Conservation (phyloP, 2,888 invertebrate species). For the Chaitophorus viminalis region DNA sequence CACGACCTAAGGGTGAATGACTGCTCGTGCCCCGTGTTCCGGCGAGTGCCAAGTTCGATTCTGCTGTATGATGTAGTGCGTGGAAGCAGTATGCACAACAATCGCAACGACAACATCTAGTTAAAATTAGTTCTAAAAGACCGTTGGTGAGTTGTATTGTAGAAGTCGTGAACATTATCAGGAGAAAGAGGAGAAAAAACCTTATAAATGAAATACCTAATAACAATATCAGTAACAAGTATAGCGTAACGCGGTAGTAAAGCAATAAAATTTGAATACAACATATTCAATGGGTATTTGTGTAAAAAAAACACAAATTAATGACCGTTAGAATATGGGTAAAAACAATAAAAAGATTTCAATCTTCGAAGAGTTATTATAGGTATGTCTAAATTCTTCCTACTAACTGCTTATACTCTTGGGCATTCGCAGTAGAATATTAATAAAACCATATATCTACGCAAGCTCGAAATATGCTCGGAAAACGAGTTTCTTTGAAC, state of each 20-base stretch:
- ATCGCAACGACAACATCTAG: slow-evolving; percentile 10
- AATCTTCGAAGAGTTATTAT: background rate
- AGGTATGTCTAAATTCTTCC: background rate
- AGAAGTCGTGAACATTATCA: slow-evolving; percentile 4
- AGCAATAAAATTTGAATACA: background rate
- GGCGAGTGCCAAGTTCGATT: slow-evolving; percentile 16
- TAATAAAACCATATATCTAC: background rate
- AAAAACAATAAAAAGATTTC: background rate
- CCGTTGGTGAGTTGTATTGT: background rate
- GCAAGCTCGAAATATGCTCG: background rate
- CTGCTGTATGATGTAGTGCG: background rate
- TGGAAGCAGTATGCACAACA: no score
- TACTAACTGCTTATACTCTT: background rate
- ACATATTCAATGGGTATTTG: background rate
- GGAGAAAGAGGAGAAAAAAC: background rate
- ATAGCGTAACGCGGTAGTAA: slow-evolving; percentile 35
- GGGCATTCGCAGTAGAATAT: background rate
- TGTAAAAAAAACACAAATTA: background rate
- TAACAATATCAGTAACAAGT: background rate
- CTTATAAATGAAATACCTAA: background rate
- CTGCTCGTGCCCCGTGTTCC: slow-evolving; percentile 14
- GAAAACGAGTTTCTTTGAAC: slow-evolving; percentile 38
- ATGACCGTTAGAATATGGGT: background rate
- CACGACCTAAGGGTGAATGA: slow-evolving; percentile 57
- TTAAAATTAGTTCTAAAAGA: slow-evolving; percentile 21